phyloP scores from a whole-genome alignment of 64 coral and sea anemone genomes.

The Montipora cactus region DNA sequence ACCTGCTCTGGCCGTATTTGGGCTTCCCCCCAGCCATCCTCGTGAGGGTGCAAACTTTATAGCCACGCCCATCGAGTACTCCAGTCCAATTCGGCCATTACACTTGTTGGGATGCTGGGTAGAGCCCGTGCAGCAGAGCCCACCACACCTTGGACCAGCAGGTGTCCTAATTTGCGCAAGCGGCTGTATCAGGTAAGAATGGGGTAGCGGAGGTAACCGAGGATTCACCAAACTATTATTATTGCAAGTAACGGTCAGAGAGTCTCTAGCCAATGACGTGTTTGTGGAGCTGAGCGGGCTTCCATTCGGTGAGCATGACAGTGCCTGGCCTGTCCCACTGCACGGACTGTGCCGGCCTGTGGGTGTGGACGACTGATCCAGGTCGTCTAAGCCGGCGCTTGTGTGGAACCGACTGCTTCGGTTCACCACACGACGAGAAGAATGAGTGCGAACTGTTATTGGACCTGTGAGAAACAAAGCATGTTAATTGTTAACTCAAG shows the following conservation, averaged over 20 bases:
- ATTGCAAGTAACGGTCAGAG: constrained; percentile 68
- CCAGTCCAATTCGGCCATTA: constrained; percentile 81
- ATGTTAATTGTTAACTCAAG: neutral
- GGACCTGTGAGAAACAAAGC: constrained; percentile 61
- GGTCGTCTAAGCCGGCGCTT: constrained; percentile 94
- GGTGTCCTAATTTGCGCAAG: constrained; percentile 89
- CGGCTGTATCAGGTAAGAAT: constrained; percentile 79
- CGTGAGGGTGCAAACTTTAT: constrained; percentile 86
- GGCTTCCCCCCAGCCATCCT: constrained; percentile 85
- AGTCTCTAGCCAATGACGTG: constrained; percentile 75
- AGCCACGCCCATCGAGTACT: constrained; percentile 75
- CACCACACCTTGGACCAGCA: constrained; percentile 72
- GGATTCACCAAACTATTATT: constrained; percentile 94
- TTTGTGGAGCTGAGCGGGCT: constrained; percentile 72
- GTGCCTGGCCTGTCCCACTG: constrained; percentile 55
- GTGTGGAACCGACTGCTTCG: constrained; percentile 99
- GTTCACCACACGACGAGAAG: constrained; percentile 90
- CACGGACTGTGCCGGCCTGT: constrained; percentile 60
- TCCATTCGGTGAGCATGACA: constrained; percentile 84
- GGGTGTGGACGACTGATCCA: constrained; percentile 57
- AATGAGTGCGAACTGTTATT: constrained; percentile 93
- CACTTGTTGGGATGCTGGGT: constrained; percentile 66
- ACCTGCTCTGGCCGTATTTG: constrained; percentile 72
- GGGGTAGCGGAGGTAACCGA: constrained; percentile 93
- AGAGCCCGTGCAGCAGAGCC: constrained; percentile 77